Base-by-base conservation (phyloP, 2,888 invertebrate genomes). In the Drosophila austrosaltans region DNA sequence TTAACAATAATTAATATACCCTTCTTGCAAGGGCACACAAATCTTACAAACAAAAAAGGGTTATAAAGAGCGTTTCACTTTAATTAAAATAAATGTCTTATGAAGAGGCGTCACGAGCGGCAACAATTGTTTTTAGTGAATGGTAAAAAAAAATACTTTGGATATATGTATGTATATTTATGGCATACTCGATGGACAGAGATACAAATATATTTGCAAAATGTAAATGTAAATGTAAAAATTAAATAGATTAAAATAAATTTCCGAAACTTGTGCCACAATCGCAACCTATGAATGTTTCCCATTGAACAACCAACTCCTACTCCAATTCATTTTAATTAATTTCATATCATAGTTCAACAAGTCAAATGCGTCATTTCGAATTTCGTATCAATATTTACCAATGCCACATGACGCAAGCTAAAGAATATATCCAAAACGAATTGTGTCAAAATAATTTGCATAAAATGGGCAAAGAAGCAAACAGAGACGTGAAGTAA, bases 1-100 rank as follows among this genome's bases (percentile, higher is more conserved):
- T 10, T 36, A 36, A 36, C 36, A 8, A 36, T 4, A 36, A 36
- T 36, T 8, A 8, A 36, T 36, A 10, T 36, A 36, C 36, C 10
- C 10, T 8, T 36, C 10, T 10, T 8, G 10, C 36, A 36, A 36
- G 36, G 36, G 36, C 36, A 36, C 8, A 44, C 70, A 72, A 61
- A 20, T 57, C 59, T 42, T 5, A 30, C 36, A 36, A 36, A 36
- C 36, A 36, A 8, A 36, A 28, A 30, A 36, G 3, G 8, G 36
- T 2, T 36, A 8, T 8, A 36, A 30, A 67, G 63, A 76, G 77
- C 36, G 8, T 76, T 81, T 81, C 89, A 88, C 76, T 88, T 88
- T 79, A 88, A 85, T 85, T 88, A 81, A 83, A 88, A 85, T 81
- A 81, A 83, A 88, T 80, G 66, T 69, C 71, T 69, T 62, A 74